These are phyloP conservation scores for Noctua pronuba DNA, from an alignment of 2,888 invertebrate species.

Conservation along the genomic window DNA sequence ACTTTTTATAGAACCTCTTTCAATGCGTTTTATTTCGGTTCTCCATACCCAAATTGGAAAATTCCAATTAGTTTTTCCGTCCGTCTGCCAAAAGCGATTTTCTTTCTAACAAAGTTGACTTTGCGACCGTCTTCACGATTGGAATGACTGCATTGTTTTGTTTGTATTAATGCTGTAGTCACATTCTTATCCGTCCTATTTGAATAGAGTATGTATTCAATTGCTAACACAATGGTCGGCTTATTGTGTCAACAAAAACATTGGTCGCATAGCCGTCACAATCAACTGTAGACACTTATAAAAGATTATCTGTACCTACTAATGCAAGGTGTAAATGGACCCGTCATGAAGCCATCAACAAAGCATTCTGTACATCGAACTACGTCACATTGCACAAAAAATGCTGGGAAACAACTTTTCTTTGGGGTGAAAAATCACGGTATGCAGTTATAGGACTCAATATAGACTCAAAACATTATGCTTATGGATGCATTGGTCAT, in stretches of 20 bases:
- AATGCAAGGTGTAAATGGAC: neutral
- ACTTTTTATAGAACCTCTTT: constrained; percentile 5
- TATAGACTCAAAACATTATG: too few relatives aligned
- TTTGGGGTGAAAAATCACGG: too few relatives aligned
- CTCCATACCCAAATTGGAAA: constrained; percentile 17
- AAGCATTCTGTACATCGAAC: neutral
- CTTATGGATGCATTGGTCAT: too few relatives aligned
- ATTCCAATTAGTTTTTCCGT: constrained; percentile 4
- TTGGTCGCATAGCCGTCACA: neutral
- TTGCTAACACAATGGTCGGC: constrained; percentile 32
- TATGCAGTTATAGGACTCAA: too few relatives aligned
- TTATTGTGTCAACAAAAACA: constrained; percentile 22
- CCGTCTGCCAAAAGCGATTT: constrained; percentile 43
- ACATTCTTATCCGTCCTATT: constrained; percentile 22
- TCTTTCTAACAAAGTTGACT: constrained; percentile 2
- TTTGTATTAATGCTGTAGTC: neutral
- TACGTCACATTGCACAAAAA: too few relatives aligned
- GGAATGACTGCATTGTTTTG: neutral
- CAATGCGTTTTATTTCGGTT: constrained; percentile 17
- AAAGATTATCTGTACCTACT: constrained; percentile 8
- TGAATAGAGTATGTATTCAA: constrained; percentile 25
- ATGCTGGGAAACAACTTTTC: too few relatives aligned
- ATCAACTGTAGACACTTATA: constrained; percentile 11
- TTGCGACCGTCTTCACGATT: neutral
- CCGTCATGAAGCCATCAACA: neutral